Evolutionary conservation across 2,888 invertebrate genomes (phyloP).

Genomic region (Agrotis exclamationis): DNA sequence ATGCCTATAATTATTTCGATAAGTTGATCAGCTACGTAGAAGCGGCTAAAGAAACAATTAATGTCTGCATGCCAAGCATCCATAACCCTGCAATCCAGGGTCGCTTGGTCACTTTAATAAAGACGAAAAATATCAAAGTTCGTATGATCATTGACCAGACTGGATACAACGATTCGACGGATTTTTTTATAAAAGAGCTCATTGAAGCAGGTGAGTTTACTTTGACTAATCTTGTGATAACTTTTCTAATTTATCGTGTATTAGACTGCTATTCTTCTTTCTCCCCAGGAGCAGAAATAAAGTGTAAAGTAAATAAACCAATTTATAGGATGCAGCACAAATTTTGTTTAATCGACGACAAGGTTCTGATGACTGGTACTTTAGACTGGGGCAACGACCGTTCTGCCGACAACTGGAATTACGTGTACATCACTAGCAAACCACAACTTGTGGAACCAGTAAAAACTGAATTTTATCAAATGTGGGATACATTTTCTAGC

Average conservation of each 20-base stretch:
- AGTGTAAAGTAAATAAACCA: constrained; percentile 85
- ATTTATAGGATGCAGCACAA: constrained; percentile 94
- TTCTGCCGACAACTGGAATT: constrained; percentile 93
- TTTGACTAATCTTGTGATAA: constrained; percentile 1
- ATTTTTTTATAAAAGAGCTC: constrained; percentile 84
- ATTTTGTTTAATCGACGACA: constrained; percentile 93
- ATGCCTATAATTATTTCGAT: constrained; percentile 87
- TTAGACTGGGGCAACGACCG: constrained; percentile 95
- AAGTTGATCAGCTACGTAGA: constrained; percentile 86
- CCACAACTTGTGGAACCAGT: constrained; percentile 90
- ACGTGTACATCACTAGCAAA: constrained; percentile 92
- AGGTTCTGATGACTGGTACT: constrained; percentile 93
- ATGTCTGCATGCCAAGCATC: constrained; percentile 88
- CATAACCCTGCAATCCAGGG: constrained; percentile 88
- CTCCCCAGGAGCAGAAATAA: constrained; percentile 90
- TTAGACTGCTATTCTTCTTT: background rate
- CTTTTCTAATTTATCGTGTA: background rate
- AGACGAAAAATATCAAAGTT: constrained; percentile 81
- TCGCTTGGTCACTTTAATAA: constrained; percentile 81
- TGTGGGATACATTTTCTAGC: constrained; percentile 88
- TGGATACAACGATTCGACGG: constrained; percentile 83
- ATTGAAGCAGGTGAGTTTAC: constrained; percentile 82
- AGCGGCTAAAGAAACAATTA: constrained; percentile 80
- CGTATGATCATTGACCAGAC: constrained; percentile 84
- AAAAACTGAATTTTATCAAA: constrained; percentile 90